phyloP scores from a whole-genome alignment of 1,140 invertebrate genomes.

The Anastrepha obliqua region DNA sequence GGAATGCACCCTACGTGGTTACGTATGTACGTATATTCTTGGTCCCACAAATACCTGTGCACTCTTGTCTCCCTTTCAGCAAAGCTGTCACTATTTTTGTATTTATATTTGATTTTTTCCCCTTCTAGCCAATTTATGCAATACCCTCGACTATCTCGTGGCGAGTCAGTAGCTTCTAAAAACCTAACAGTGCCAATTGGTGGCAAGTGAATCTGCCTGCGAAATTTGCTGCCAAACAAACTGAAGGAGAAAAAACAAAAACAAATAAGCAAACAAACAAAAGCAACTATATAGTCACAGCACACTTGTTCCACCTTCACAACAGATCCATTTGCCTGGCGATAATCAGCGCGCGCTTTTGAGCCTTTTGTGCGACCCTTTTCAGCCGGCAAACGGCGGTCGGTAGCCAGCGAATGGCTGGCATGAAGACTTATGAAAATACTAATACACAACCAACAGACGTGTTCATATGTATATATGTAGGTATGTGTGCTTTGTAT shows the following conservation, averaged over 20 bases:
- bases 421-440: not conserved
- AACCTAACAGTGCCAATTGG: not conserved
- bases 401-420: not conserved
- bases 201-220: conserved; percentile 27
- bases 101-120: too few relatives aligned
- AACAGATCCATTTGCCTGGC: conserved; percentile 12
- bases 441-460: not conserved
- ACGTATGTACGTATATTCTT: too few relatives aligned
- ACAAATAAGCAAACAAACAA: not conserved
- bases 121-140: conserved; percentile 5
- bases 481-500: not conserved
- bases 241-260: not conserved
- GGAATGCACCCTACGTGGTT: too few relatives aligned
- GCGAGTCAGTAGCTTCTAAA: not conserved
- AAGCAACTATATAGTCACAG: not conserved
- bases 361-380: not conserved
- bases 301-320: conserved; percentile 24
- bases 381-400: not conserved
- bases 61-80: too few relatives aligned
- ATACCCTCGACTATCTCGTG: not conserved
- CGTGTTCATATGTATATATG: not conserved
- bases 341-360: conserved; percentile 33
- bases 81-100: too few relatives aligned
- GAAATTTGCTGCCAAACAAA: not conserved
- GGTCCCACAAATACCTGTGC: too few relatives aligned